Percentiles rank a stretch among this genome's conserved stretches.
Conservation (phyloP, 1,140 invertebrate species). For the Phthorimaea operculella region DNA sequence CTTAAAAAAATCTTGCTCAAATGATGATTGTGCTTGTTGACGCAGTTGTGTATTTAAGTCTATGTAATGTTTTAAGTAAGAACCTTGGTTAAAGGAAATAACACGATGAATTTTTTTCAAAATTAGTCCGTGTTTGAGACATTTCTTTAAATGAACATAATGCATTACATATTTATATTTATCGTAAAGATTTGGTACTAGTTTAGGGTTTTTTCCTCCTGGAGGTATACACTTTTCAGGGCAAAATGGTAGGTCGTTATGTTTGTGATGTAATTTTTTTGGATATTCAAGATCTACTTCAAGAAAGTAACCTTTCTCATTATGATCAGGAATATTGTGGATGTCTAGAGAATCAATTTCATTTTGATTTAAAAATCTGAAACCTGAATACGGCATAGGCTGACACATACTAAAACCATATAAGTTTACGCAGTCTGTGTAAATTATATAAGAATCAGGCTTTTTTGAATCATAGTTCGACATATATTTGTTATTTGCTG, state of each 20-base stretch:
- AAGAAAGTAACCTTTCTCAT: conserved; percentile 45
- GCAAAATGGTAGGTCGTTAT: conserved; percentile 51
- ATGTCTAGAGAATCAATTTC: conserved; percentile 26
- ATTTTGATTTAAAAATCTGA: not conserved
- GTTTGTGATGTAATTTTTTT: conserved; percentile 45
- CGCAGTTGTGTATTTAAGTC: conserved; percentile 37
- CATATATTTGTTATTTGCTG: conserved; percentile 9
- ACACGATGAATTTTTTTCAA: conserved; percentile 50
- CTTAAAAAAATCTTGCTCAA: conserved; percentile 64
- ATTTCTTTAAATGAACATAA: conserved; percentile 44
- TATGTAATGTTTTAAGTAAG: too few species aligned
- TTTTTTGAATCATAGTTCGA: conserved; percentile 7
- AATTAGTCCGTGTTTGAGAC: conserved; percentile 36
- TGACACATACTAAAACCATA: conserved; percentile 49
- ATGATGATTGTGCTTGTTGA: conserved; percentile 31
- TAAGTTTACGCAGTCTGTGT: conserved; percentile 51
- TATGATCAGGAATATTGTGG: conserved; percentile 24
- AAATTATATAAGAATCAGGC: conserved; percentile 29
- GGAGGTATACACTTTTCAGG: conserved; percentile 24
- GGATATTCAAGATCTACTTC: conserved; percentile 41
- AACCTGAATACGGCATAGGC: conserved; percentile 3
- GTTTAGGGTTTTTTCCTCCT: conserved; percentile 20
- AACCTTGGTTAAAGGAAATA: conserved; percentile 45
- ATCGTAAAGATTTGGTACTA: conserved; percentile 27
- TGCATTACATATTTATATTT: too few species aligned